Evolutionary conservation across 2,113 vertebrate species (phyloP).

Genomic region (Carassius auratus): DNA sequence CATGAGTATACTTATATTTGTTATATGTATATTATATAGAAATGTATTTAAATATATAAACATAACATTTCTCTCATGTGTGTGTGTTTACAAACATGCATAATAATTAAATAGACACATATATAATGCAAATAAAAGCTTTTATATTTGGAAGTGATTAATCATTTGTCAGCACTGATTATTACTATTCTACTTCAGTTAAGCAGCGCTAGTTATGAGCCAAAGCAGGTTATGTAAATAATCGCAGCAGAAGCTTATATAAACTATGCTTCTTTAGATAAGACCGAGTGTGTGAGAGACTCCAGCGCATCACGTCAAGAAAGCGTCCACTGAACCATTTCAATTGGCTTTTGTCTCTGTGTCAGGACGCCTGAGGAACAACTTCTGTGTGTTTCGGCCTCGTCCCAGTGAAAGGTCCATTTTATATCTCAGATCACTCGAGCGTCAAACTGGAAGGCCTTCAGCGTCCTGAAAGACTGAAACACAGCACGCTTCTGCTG

Average conservation of each 20-base stretch:
- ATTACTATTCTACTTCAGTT: no score
- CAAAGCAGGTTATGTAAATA: neutral
- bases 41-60: no score
- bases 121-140: no score
- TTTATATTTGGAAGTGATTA: no score
- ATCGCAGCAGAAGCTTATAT: neutral
- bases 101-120: no score
- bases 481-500: neutral
- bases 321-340: constrained; percentile 77
- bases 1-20: no score
- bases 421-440: constrained; percentile 26
- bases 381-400: constrained; percentile 1
- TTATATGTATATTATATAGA: no score
- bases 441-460: constrained; percentile 44
- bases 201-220: neutral
- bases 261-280: constrained; percentile 10
- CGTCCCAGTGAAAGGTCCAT: constrained; percentile 33
- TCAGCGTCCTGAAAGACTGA: neutral
- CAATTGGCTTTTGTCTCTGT: constrained; percentile 75
- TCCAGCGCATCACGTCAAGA: constrained; percentile 75
- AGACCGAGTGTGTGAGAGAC: constrained; percentile 34
- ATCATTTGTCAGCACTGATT: no score
- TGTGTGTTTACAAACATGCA: no score
- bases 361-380: constrained; percentile 68
- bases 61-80: no score